Evolutionary conservation across 2,888 invertebrate species (phyloP).

Genomic region (Eupithecia pulchellata): DNA sequence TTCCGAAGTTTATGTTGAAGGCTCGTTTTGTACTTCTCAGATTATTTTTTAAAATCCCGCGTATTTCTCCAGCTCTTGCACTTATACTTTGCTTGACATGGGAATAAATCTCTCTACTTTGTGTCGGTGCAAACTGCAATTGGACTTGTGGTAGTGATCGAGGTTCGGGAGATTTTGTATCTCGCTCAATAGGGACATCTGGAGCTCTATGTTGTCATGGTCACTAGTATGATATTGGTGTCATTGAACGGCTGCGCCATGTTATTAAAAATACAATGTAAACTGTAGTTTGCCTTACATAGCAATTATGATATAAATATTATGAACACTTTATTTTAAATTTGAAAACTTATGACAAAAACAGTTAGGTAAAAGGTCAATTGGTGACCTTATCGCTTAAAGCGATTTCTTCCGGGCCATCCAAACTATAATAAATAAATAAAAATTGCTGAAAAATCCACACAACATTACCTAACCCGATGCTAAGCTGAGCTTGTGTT

Average conservation of each 20-base stretch:
- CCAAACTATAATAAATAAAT: no score
- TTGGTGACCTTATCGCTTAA: no score
- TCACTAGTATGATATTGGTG: not conserved
- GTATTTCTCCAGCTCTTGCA: conserved; percentile 8
- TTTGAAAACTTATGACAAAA: no score
- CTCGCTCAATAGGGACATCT: not conserved
- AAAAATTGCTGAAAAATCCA: no score
- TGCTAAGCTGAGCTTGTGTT: no score
- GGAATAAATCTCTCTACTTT: not conserved
- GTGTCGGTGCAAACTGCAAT: not conserved
- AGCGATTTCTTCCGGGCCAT: no score
- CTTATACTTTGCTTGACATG: conserved; percentile 3
- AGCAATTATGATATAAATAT: no score
- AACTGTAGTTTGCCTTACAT: no score
- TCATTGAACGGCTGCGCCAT: not conserved
- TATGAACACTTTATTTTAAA: no score
- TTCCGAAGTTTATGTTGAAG: conserved; percentile 8
- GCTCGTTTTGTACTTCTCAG: conserved; percentile 6
- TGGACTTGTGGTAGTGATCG: not conserved
- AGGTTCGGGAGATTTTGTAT: not conserved
- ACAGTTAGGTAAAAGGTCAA: no score
- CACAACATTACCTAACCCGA: no score
- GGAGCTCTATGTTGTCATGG: not conserved
- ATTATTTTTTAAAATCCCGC: conserved; percentile 6
- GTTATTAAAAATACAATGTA: not conserved